Evolutionary conservation across 2,113 vertebrate genomes (phyloP).

Genomic region (Chauna torquata): DNA sequence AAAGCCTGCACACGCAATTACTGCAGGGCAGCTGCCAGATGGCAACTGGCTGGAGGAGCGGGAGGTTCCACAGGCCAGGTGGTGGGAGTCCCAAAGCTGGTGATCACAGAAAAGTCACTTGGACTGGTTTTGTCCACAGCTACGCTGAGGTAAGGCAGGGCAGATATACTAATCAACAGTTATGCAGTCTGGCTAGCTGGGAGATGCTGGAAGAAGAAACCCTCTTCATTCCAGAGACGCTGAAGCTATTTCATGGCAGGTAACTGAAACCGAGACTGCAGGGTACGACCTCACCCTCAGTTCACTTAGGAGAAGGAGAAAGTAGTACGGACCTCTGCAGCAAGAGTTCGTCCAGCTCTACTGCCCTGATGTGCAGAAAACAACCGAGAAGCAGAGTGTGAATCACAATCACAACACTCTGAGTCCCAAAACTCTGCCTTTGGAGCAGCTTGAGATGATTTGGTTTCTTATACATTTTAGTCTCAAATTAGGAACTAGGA

Average conservation of each 20-base stretch:
- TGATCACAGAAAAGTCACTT: neutral
- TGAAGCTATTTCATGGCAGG: neutral
- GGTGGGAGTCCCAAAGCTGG: neutral
- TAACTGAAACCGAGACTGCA: neutral
- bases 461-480: neutral
- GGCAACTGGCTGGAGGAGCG: neutral
- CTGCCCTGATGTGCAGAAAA: neutral
- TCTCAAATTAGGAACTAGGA: neutral
- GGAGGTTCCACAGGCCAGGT: neutral
- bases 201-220: neutral
- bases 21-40: neutral
- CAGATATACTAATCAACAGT: neutral
- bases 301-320: neutral
- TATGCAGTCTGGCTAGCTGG: neutral
- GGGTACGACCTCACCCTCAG: neutral
- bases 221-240: neutral
- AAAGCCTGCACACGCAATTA: neutral
- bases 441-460: neutral
- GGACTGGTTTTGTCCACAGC: accelerated
- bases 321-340: accelerated
- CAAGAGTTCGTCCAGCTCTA: neutral
- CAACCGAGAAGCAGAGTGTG: neutral
- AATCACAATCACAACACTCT: neutral
- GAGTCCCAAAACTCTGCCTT: neutral
- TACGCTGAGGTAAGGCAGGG: neutral